Percentiles rank a stretch among this genome's conserved stretches.
Conservation (phyloP, 2,888 invertebrate genomes). For the Drosophila pseudotakahashii region DNA sequence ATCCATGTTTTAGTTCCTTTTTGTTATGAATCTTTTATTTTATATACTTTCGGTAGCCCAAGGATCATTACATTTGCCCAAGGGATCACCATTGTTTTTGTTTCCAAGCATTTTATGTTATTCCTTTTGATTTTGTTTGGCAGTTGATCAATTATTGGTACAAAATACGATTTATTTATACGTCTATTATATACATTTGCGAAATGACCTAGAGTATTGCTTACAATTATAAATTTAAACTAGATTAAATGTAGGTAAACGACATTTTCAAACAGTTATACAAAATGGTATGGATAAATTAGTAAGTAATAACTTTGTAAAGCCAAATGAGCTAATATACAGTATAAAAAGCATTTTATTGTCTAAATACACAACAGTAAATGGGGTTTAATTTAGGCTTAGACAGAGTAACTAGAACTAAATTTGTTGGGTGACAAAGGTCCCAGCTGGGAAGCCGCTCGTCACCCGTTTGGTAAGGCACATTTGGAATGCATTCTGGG, state of each 20-base stretch:
- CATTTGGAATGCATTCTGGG: constrained; percentile 81
- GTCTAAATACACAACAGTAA: constrained; percentile 78
- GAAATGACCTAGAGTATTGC: constrained; percentile 52
- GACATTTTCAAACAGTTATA: constrained; percentile 16
- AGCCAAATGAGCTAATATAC: constrained; percentile 54
- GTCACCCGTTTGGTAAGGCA: constrained; percentile 70
- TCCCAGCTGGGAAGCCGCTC: not conserved
- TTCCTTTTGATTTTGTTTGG: constrained; percentile 10
- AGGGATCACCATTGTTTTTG: not conserved
- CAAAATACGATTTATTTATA: constrained; percentile 68
- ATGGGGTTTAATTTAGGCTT: constrained; percentile 20
- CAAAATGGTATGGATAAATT: constrained; percentile 26
- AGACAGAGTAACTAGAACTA: constrained; percentile 8
- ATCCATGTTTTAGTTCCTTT: not conserved
- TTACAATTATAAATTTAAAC: constrained; percentile 28
- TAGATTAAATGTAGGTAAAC: constrained; percentile 19
- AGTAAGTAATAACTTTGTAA: constrained; percentile 47
- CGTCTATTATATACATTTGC: constrained; percentile 53
- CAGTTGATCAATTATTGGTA: constrained; percentile 48
- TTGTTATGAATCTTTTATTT: not conserved
- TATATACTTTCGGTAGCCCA: not conserved
- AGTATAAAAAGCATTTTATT: constrained; percentile 61
- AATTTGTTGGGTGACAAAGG: not conserved
- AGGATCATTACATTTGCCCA: not conserved
- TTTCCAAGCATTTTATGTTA: constrained; percentile 2